phyloP scores from a whole-genome alignment of 2,888 invertebrate genomes.

The Agrochola macilenta region DNA sequence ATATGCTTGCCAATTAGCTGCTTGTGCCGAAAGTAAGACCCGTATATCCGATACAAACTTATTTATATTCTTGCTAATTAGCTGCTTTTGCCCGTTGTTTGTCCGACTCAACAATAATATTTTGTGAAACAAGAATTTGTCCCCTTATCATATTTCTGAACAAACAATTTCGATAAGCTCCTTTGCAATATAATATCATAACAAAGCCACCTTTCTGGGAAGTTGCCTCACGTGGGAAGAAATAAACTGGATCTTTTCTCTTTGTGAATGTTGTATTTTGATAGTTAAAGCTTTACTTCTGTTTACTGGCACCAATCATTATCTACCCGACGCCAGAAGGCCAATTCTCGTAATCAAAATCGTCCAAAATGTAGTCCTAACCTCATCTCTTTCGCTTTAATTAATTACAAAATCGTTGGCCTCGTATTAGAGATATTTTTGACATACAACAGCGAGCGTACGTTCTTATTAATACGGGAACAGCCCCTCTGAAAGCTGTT shows the following conservation, averaged over 20 bases:
- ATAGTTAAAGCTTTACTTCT: not conserved
- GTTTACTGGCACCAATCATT: not conserved
- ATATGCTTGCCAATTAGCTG: slow-evolving; percentile 15
- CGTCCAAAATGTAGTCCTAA: not conserved
- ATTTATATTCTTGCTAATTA: slow-evolving; percentile 14
- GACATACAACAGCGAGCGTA: too few relatives aligned
- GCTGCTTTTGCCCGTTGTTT: not conserved
- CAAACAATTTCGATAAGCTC: slow-evolving; percentile 42
- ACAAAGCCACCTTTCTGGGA: slow-evolving; percentile 12
- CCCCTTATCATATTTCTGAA: slow-evolving; percentile 15
- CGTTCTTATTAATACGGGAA: not conserved
- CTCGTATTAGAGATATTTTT: too few relatives aligned
- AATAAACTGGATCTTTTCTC: slow-evolving; percentile 2
- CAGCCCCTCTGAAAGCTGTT: not conserved
- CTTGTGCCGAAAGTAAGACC: too few relatives aligned
- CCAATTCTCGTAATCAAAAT: not conserved
- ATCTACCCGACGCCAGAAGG: not conserved
- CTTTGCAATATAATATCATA: slow-evolving; percentile 35
- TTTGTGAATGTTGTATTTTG: slow-evolving; percentile 1
- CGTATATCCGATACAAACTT: too few relatives aligned
- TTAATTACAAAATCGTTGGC: too few relatives aligned
- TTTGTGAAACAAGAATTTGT: not conserved
- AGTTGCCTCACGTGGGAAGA: not conserved
- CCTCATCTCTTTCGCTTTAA: too few relatives aligned
- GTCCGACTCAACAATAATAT: slow-evolving; percentile 1